Evolutionary conservation across 2,113 vertebrate species (phyloP).

Genomic region (Megaleporinus macrocephalus): DNA sequence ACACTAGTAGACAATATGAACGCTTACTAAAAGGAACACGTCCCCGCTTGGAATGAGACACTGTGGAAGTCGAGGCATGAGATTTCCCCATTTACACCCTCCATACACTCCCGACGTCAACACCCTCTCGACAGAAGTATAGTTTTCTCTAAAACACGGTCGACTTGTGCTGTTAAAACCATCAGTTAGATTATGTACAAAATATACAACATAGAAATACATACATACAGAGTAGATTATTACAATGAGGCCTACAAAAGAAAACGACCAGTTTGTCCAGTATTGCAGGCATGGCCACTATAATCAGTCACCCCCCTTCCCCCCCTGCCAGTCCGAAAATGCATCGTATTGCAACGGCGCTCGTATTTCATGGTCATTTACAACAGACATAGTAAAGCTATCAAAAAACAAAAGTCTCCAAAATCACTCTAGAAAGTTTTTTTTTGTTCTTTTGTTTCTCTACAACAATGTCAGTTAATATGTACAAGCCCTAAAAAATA

Average conservation of each 20-base stretch:
- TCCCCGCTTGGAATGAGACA: slow-evolving; percentile 20
- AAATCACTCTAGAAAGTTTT: slow-evolving; percentile 88
- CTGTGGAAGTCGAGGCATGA: slow-evolving; percentile 26
- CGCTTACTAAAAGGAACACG: slow-evolving; percentile 36
- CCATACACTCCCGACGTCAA: slow-evolving; percentile 49
- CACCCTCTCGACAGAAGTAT: slow-evolving; percentile 58
- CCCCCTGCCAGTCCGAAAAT: slow-evolving; percentile 51
- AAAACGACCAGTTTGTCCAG: slow-evolving; percentile 80
- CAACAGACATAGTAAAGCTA: slow-evolving; percentile 79
- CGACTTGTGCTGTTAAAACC: slow-evolving; percentile 94
- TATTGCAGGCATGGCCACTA: slow-evolving; percentile 85
- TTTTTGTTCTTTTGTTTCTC: slow-evolving; percentile 80
- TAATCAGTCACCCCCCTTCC: slow-evolving; percentile 67
- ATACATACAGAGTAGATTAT: slow-evolving; percentile 90
- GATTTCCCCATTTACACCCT: slow-evolving; percentile 27
- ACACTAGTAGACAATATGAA: slow-evolving; percentile 31
- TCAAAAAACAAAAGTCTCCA: slow-evolving; percentile 89
- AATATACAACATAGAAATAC: slow-evolving; percentile 96
- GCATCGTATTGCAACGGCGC: slow-evolving; percentile 71
- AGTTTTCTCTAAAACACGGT: slow-evolving; percentile 71
- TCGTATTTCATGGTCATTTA: slow-evolving; percentile 86
- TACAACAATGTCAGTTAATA: slow-evolving; percentile 88
- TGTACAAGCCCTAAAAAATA: slow-evolving; percentile 99
- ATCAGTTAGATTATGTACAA: slow-evolving; percentile 90
- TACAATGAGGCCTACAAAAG: slow-evolving; percentile 95